phyloP scores from a whole-genome alignment of 2,888 invertebrate genomes.

The Andricus quercusramuli region DNA sequence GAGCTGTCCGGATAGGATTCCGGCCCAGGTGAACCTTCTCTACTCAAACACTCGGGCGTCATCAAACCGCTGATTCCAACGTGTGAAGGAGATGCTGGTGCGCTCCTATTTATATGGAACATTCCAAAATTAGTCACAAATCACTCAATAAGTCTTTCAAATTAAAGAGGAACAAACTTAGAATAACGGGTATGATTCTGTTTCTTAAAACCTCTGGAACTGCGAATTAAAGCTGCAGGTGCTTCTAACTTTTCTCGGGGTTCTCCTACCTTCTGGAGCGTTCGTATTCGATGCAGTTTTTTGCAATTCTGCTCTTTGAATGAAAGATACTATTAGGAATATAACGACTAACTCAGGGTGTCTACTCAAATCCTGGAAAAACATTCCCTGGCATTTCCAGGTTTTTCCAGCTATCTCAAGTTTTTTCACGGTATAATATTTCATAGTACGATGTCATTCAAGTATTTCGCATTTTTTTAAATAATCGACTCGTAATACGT shows the following conservation, averaged over 20 bases:
- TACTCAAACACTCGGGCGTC: conserved; percentile 91
- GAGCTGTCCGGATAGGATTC: conserved; percentile 83
- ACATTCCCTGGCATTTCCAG: too few relatives aligned
- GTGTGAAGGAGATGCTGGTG: conserved; percentile 96
- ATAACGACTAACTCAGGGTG: not conserved
- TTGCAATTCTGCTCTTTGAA: conserved; percentile 37
- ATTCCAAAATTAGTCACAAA: not conserved
- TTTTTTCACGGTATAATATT: too few relatives aligned
- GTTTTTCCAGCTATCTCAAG: too few relatives aligned
- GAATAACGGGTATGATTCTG: conserved; percentile 24
- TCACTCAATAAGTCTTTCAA: conserved; percentile 4
- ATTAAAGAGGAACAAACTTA: conserved; percentile 8
- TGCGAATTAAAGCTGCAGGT: conserved; percentile 10
- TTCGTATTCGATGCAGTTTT: conserved; percentile 22
- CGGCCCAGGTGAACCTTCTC: conserved; percentile 95
- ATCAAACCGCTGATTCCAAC: conserved; percentile 91
- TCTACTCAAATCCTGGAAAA: too few relatives aligned
- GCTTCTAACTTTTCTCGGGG: conserved; percentile 27
- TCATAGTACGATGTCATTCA: too few relatives aligned
- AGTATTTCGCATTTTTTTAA: too few relatives aligned
- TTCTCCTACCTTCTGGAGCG: conserved; percentile 21
- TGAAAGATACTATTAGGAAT: conserved; percentile 4
- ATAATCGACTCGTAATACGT: too few relatives aligned
- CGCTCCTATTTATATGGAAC: conserved; percentile 84
- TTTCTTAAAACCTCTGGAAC: conserved; percentile 25